These are phyloP conservation scores for Tupiocoris notatus DNA, from an alignment of 2,888 invertebrate genomes.

Conservation along the genomic window DNA sequence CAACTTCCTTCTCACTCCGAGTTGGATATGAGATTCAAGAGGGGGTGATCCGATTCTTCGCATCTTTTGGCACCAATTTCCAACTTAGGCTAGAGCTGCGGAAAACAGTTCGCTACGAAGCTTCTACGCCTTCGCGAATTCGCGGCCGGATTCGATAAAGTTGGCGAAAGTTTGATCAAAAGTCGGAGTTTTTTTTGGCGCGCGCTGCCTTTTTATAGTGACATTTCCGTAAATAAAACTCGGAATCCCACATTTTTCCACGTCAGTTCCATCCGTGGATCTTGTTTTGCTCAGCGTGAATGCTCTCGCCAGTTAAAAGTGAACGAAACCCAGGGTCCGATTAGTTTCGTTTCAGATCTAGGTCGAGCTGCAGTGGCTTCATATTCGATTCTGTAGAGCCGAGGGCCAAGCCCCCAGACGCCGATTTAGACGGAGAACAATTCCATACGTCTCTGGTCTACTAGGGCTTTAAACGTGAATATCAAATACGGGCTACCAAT, in stretches of 20 bases:
- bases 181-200: too few relatives aligned
- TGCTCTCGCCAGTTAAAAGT: neutral
- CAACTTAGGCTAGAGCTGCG: neutral
- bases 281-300: neutral
- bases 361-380: neutral
- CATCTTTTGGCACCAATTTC: neutral
- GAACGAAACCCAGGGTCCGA: neutral
- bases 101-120: neutral
- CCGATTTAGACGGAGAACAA: neutral
- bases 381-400: neutral
- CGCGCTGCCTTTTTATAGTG: too few relatives aligned
- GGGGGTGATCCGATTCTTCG: neutral
- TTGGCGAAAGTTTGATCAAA: neutral
- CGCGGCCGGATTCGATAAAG: neutral
- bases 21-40: neutral
- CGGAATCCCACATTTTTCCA: too few relatives aligned
- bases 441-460: neutral
- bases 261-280: too few relatives aligned
- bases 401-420: neutral
- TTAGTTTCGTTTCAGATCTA: neutral
- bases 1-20: too few relatives aligned
- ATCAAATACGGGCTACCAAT: neutral
- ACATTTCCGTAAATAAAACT: too few relatives aligned
- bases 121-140: neutral
- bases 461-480: neutral